A percentile compares a stretch with the other conserved stretches of the same genome.
Evolutionary conservation across 2,113 vertebrate genomes (phyloP).

Genomic region (Poecile atricapillus): DNA sequence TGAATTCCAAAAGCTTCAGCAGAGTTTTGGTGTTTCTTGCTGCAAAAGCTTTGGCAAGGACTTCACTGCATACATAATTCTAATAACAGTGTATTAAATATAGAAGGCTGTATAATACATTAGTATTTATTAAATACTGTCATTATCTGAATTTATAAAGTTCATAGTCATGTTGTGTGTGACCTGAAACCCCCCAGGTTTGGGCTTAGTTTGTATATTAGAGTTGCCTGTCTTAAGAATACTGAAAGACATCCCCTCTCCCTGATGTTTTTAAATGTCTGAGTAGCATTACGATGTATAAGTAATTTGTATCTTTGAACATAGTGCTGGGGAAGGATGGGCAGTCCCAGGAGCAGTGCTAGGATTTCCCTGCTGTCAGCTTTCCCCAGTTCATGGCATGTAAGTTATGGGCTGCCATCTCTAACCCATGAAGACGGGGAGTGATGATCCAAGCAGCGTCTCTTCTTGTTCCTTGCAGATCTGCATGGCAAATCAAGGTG

Average conservation of each 20-base stretch:
- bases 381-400: background rate
- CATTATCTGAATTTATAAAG: background rate
- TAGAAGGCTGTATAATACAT: accelerated
- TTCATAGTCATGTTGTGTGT: background rate
- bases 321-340: background rate
- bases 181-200: background rate
- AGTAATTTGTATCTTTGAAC: background rate
- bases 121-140: background rate
- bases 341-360: background rate
- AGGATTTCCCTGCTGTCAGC: background rate
- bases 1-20: background rate
- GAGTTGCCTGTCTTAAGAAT: background rate
- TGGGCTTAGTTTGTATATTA: background rate
- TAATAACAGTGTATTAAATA: background rate
- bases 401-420: background rate
- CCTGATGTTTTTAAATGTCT: background rate
- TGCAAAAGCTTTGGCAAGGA: background rate
- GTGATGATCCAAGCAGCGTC: accelerated
- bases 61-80: background rate
- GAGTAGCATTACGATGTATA: background rate
- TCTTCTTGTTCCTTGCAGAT: background rate
- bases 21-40: background rate
- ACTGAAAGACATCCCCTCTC: background rate
- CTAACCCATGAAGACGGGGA: background rate
- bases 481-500: accelerated